Base-by-base conservation (phyloP, 2,888 invertebrate genomes). In the Coleophora deauratella region DNA sequence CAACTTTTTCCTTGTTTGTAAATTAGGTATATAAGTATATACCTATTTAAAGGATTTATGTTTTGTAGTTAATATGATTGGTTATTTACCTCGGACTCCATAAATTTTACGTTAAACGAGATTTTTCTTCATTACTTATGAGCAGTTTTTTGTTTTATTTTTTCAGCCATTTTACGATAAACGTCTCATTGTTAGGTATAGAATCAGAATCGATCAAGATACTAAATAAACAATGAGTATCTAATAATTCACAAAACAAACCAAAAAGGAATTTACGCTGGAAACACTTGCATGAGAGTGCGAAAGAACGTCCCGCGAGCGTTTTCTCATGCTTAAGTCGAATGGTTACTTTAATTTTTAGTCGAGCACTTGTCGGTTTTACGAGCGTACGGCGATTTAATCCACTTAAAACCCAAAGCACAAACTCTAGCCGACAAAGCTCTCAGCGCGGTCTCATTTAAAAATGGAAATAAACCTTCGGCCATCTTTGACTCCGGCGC, bases 401-500 rank as follows among this genome's bases (percentile, higher is more conserved):
- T 86, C 86, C 86, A 86, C 86, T 86, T 86, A 86, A 85, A 86
- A 86, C 84, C 76, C 84, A 76, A 75, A 82, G 82, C 84, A 84
- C 82, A 82, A 78, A 76, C 84, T 77, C 54, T 60, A 72, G 76
- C 84, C 84, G 82, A 84, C 84, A 85, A 84, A 84, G 84, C 84
- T 84, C 84, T 84, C 79, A 79, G 81, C 74, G 21, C 81, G 81
- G 75, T 79, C 82, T 84, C 81, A 84, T 85, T 85, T 85, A 85
- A 84, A 85, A 85, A 85, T 85, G 84, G 84, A 85, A 85, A 84
- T 85, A 85, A 85, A 84, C 77, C 71, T 66, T 68, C 74, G 69
- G 73, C 80, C 82, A 82, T 85, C 84, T 84, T 81, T 84, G 81
- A 81, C 73, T 82, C 79, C 59, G 53, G 56, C 55, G 69, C 75